These are phyloP conservation scores for Henicopernis longicauda DNA, from an alignment of 2,113 vertebrate species.

Conservation along the genomic window DNA sequence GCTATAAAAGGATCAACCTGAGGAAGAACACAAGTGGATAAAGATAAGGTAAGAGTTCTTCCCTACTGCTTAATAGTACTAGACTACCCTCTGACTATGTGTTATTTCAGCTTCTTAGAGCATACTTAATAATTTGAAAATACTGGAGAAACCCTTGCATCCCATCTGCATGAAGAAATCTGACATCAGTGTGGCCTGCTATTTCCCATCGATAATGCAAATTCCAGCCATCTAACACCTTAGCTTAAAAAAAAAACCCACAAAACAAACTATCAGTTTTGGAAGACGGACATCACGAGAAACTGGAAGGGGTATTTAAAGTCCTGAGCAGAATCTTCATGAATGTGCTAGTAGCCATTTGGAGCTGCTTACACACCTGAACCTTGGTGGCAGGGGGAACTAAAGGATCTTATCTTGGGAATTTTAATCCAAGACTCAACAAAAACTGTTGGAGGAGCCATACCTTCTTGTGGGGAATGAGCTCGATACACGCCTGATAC, in stretches of 20 bases:
- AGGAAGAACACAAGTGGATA: neutral
- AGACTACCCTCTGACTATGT: neutral
- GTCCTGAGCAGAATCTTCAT: neutral
- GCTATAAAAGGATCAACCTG: accelerated
- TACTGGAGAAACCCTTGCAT: neutral
- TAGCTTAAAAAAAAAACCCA: neutral
- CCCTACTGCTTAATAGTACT: neutral
- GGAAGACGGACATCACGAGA: accelerated
- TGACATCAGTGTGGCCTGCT: neutral
- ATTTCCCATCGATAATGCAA: neutral
- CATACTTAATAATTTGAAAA: neutral
- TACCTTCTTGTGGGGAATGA: constrained; percentile 98
- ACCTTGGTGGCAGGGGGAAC: accelerated
- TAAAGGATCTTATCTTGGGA: neutral
- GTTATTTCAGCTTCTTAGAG: neutral
- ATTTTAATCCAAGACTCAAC: neutral
- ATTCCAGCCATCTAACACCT: neutral
- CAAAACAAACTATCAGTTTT: neutral
- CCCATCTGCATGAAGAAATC: neutral
- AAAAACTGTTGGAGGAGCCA: neutral
- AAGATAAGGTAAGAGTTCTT: neutral
- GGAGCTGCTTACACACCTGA: neutral
- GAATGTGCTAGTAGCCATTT: accelerated
- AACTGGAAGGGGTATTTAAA: neutral
- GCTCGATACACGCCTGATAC: constrained; percentile 91